phyloP scores from a whole-genome alignment of 92 coral and sea anemone genomes.

The Porites rus region DNA sequence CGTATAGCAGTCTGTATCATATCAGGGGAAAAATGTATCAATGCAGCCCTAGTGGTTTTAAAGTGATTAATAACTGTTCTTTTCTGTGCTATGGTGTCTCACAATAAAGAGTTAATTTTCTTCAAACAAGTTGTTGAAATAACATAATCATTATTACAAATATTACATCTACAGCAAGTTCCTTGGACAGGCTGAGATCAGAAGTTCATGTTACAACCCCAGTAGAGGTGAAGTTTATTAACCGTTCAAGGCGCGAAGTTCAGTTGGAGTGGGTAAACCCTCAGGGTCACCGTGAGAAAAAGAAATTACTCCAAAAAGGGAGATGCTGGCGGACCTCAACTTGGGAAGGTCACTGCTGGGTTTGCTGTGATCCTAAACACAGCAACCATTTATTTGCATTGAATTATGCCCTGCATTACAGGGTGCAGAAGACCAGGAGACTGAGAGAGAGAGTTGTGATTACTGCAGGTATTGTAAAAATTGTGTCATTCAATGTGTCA shows the following conservation, averaged over 20 bases:
- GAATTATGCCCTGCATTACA: slow-evolving; percentile 89
- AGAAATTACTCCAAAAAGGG: slow-evolving; percentile 75
- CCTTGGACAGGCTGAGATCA: slow-evolving; percentile 56
- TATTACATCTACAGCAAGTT: slow-evolving; percentile 15
- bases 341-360: slow-evolving; percentile 93
- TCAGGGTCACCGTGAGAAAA: slow-evolving; percentile 82
- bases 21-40: too few relatives aligned
- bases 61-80: too few relatives aligned
- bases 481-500: too few relatives aligned
- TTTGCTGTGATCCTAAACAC: slow-evolving; percentile 76
- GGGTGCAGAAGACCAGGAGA: slow-evolving; percentile 66
- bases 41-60: too few relatives aligned
- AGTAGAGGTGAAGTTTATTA: slow-evolving; percentile 90
- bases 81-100: neutral
- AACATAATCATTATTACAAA: neutral
- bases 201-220: slow-evolving; percentile 63
- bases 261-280: slow-evolving; percentile 86
- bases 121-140: neutral
- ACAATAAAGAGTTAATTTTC: too few relatives aligned
- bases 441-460: slow-evolving; percentile 88
- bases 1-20: too few relatives aligned
- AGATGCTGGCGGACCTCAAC: slow-evolving; percentile 88
- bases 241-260: slow-evolving; percentile 74
- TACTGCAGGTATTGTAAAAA: slow-evolving; percentile 72
- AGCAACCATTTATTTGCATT: slow-evolving; percentile 75